Evolutionary conservation across 1,140 invertebrate genomes (phyloP), one percentile per base, ranked within the genome.

Genomic region (Eubasilissa regina): DNA sequence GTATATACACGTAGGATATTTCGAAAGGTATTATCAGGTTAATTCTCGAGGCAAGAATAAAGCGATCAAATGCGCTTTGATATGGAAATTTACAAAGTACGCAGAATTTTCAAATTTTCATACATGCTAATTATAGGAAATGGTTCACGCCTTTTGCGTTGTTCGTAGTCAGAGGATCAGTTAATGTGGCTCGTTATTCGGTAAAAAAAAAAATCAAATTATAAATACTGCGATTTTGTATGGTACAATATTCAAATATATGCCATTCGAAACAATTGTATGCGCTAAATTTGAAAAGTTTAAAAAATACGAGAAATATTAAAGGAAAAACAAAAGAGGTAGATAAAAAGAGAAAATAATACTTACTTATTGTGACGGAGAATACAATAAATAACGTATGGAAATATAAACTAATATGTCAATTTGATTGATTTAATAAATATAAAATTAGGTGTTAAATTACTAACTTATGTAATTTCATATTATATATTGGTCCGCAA

Each of bases 51-150:
- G 1, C n/a, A 68, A 17, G 43, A 48, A 35, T 35, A 35, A 35
- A 44, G 64, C 43, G 25, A 21, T 35, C 60, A 25, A 15, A 51
- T 53, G 13, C 19, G 77, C 80, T 81, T 81, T 81, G 80, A 81
- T 79, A 82, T 82, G 81, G 78, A 77, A 82, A 82, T 82, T 82
- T 73, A 51, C 56, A 60, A 68, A 68, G 53, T 75, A 79, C 74
- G 80, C 77, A 79, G 66, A 53, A 43, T 79, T 81, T 78, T 68
- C 74, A 35, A 66, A 64, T 79, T 82, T 79, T 62, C 56, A 64
- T 66, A 62, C 51, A 78, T 45, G 58, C 45, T 25, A 66, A 66
- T 66, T 66, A 47, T 45, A 45, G 44, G 44, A 66, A 45, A 17
- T 43, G 62, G 45, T 12, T 8, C n/a, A 8, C 43, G 43, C 62